Evolutionary conservation across 2,113 vertebrate genomes (phyloP), one percentile per base, ranked within the genome.

Genomic region (Epinephelus cyanopodus): DNA sequence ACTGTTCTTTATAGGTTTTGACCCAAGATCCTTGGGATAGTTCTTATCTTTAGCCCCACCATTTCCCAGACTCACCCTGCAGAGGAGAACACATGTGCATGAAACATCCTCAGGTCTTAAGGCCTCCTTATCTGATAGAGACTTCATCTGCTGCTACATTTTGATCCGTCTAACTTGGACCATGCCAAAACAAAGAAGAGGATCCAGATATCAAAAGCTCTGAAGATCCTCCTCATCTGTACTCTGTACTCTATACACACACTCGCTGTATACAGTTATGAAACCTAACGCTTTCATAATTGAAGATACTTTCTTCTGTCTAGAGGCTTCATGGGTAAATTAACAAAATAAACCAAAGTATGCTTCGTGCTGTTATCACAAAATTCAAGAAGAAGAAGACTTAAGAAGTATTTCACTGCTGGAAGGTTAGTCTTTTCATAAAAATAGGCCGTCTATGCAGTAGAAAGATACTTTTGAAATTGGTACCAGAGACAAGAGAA

Each of bases 91-190:
- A 53, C 67, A 68, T 73, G 64, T 47, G 69, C 63, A 7, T 79
- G 25, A 70, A 56, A 80, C 64, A 48, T 87, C 68, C 71, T 79
- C 53, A 58, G 62, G 9, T 70, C 70, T 61, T 52, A 42, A 12
- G 48, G 62, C 33, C 45, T 54, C 61, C 70, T 88, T 91, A 91
- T 92, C 87, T 90, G 91, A 91, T 86, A 56, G 61, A 92, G 87
- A 85, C 79, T 84, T 64, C 39, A 71, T 77, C 70, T 71, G 80
- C 45, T 80, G 69, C 68, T 79, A n/a, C 12, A 25, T 74, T 89
- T 78, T 87, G 72, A 86, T 88, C 79, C 77, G 42, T 63, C 50
- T 80, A 84, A 87, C 63, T 65, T 37, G 39, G 71, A 75, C 57
- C 75, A 63, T 57, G 73, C 77, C 67, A 78, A 73, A 83, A 77